These are phyloP conservation scores for Okamejei kenojei DNA, from an alignment of 2,797 vertebrate species.

Conservation along the genomic window DNA sequence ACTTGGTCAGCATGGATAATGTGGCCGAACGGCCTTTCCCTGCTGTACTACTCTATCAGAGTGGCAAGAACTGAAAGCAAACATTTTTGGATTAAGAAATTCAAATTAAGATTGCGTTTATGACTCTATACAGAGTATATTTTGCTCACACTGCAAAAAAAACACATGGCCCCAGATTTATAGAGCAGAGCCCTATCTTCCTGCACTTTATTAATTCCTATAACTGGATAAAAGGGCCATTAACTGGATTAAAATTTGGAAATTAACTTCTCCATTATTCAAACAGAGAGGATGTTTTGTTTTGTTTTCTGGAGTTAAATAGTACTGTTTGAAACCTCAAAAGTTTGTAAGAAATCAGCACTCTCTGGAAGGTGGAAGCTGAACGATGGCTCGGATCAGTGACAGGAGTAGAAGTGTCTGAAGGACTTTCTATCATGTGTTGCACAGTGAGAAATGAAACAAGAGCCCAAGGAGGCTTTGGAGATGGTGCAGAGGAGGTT, in stretches of 20 bases:
- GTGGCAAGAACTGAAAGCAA: neutral
- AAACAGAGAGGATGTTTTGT: neutral
- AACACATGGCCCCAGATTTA: neutral
- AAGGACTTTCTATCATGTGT: neutral
- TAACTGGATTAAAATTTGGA: neutral
- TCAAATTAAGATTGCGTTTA: neutral
- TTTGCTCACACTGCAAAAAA: neutral
- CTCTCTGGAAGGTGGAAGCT: neutral
- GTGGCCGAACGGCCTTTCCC: too few relatives aligned
- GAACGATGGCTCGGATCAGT: neutral
- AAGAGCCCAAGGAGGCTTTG: neutral
- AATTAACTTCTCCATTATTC: neutral
- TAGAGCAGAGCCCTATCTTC: neutral
- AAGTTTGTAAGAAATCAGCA: neutral
- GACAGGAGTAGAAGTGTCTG: neutral
- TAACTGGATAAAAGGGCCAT: neutral
- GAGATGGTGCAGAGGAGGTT: too few relatives aligned
- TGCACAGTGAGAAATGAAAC: neutral
- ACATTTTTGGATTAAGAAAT: neutral
- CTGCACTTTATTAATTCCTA: neutral
- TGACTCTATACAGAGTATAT: neutral
- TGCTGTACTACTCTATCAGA: too few relatives aligned
- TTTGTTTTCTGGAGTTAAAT: neutral
- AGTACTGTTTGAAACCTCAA: neutral
- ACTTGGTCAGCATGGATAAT: too few relatives aligned